Percentiles rank a stretch among this genome's conserved stretches.
phyloP scores from a whole-genome alignment of 2,113 vertebrate genomes.

The Narcine bancroftii region DNA sequence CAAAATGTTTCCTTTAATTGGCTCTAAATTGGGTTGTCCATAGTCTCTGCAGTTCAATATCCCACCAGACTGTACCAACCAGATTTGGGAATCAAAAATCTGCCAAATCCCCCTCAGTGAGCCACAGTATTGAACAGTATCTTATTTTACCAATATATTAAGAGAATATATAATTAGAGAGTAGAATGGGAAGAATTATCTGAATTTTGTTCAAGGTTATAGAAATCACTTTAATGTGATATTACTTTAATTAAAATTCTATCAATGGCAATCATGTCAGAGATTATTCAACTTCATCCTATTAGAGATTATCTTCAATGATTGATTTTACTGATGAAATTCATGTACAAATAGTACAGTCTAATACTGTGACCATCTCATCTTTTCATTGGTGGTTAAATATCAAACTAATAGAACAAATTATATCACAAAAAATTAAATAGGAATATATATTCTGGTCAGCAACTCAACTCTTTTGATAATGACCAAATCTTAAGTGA shows the following conservation, averaged over 20 bases:
- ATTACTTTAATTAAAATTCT: not conserved
- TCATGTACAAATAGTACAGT: no score
- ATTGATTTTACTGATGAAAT: not conserved
- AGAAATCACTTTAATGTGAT: no score
- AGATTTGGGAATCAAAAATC: not conserved
- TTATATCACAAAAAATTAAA: not conserved
- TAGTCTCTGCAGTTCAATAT: no score
- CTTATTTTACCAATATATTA: not conserved
- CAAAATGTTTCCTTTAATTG: no score
- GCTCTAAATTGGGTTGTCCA: no score
- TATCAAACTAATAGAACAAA: not conserved
- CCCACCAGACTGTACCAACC: no score
- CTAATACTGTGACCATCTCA: no score
- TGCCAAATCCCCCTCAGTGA: not conserved
- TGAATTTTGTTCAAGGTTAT: not conserved
- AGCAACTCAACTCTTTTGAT: not conserved
- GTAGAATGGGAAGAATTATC: not conserved
- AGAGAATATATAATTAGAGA: not conserved
- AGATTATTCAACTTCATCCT: not conserved
- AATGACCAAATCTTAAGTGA: no score
- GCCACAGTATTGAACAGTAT: not conserved
- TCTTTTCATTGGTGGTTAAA: not conserved
- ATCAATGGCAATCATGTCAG: not conserved
- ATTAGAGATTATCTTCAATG: not conserved
- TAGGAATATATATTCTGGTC: not conserved